Evolutionary conservation across 2,888 invertebrate species (phyloP).

Genomic region (Eucera pruinosa): DNA sequence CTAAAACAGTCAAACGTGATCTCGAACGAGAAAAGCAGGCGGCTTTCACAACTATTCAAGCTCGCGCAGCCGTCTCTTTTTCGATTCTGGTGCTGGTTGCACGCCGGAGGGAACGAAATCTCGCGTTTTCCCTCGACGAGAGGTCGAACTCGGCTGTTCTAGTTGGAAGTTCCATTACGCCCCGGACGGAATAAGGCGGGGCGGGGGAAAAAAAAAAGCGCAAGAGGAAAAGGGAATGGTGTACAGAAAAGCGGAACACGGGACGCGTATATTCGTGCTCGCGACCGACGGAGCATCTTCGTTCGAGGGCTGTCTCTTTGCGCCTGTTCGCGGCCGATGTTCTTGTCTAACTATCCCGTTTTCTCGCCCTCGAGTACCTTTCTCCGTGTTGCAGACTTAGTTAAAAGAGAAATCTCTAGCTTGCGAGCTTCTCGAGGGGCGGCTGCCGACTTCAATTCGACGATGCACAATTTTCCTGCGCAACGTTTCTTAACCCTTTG

Average conservation of each 20-base stretch:
- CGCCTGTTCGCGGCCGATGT: slow-evolving; percentile 36
- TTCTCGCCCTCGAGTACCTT: slow-evolving; percentile 33
- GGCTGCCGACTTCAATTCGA: slow-evolving; percentile 7
- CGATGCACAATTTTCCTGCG: neutral
- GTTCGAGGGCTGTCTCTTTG: slow-evolving; percentile 38
- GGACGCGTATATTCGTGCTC: slow-evolving; percentile 40
- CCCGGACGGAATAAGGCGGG: slow-evolving; percentile 32
- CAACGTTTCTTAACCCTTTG: too few species aligned
- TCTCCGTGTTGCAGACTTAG: slow-evolving; percentile 23
- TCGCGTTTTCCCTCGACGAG: slow-evolving; percentile 27
- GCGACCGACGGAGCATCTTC: slow-evolving; percentile 23
- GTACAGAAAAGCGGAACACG: slow-evolving; percentile 21
- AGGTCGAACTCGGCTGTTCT: slow-evolving; percentile 47
- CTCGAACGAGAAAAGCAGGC: neutral
- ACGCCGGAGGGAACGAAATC: slow-evolving; percentile 30
- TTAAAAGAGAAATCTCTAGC: slow-evolving; percentile 25
- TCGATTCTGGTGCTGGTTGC: neutral
- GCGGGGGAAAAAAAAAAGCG: slow-evolving; percentile 4
- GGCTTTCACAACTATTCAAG: neutral
- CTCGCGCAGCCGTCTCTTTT: neutral
- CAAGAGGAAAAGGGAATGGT: slow-evolving; percentile 24
- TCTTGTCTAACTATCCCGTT: slow-evolving; percentile 34
- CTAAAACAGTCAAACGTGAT: slow-evolving; percentile 3
- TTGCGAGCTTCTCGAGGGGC: slow-evolving; percentile 6
- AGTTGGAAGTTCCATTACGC: slow-evolving; percentile 53